Base-by-base conservation (phyloP, 2,113 vertebrate species). In the Trochalopteron elliotii region DNA sequence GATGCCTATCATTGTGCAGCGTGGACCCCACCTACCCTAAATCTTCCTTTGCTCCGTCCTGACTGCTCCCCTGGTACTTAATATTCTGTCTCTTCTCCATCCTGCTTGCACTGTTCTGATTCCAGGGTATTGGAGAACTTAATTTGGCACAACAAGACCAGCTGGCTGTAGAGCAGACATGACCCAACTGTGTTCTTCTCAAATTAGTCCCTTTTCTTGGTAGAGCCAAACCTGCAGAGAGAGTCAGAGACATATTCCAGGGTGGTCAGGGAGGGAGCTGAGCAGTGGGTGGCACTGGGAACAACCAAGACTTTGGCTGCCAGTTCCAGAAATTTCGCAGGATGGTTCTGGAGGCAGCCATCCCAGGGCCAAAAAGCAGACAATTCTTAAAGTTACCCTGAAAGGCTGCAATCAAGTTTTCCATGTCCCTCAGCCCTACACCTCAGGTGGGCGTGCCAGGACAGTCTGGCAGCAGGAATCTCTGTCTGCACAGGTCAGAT, bases 191-290 rank as follows among this genome's bases (percentile, higher is more conserved):
- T 12, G 39, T 37, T 87, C 83, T 91, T 92, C 81, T 64, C 49
- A 40, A 53, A 76, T 91, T 49, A 84, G 65, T 60, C 45, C 40
- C 53, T 79, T 40, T 68, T 60, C 70, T 79, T 75, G 31, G 70
- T 86, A 77, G 42, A 77, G 76, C 39, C 64, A 89, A 94, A 93
- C 81, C 65, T 92, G 89, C 80, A 68, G 68, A 87, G 39, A 90
- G 56, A 72, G 37, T 74, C 55, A 80, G 78, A 78, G 52, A 79
- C 37, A 35, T 82, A 77, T 61, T 72, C 63, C 56, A 90, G 83
- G 72, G 72, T 89, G 89, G 76, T 37, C 47, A 24, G 69, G 52
- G 25, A 90, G 31, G 63, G 42, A n/a, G 71, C 63, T 93, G 50
- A 90, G 68, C 85, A 74, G 67, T 39, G 87, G 71, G 63, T 88